Percentiles rank a stretch among this genome's conserved stretches.
phyloP scores from a whole-genome alignment of 2,797 vertebrate species.

The Catamblyrhynchus diadema region DNA sequence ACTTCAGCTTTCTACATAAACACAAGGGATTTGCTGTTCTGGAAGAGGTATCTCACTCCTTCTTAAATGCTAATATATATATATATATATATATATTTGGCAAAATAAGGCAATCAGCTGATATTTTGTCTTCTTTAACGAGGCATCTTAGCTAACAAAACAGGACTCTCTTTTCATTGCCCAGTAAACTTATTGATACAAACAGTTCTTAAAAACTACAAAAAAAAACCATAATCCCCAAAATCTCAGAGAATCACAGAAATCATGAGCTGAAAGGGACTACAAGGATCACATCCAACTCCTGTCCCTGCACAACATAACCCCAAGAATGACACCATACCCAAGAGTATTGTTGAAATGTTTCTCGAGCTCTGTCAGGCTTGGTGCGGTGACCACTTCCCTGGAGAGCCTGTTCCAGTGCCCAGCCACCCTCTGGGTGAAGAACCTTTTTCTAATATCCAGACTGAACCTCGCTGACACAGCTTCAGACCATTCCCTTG shows the following conservation, averaged over 20 bases:
- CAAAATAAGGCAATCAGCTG: not conserved
- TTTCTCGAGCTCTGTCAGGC: not conserved
- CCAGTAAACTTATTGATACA: not conserved
- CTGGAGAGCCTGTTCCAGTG: not conserved
- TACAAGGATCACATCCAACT: fast-evolving
- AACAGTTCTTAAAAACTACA: not conserved
- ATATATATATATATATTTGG: not conserved
- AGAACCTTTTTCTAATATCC: not conserved
- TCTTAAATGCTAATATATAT: not conserved
- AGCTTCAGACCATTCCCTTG: fast-evolving
- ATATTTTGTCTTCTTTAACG: not conserved
- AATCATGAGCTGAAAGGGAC: not conserved
- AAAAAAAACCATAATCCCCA: too few relatives aligned
- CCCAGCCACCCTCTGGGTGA: not conserved
- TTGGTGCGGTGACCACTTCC: fast-evolving
- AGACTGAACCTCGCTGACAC: not conserved
- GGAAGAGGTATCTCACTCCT: not conserved
- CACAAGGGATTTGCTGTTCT: not conserved
- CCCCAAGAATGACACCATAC: not conserved
- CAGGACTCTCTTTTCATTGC: not conserved
- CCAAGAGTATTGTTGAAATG: not conserved
- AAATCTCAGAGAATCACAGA: not conserved
- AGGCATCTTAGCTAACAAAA: not conserved
- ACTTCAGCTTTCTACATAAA: not conserved
- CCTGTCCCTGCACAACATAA: not conserved